Percentiles rank a stretch among this genome's conserved stretches.
Evolutionary conservation across 2,113 vertebrate species (phyloP).

Genomic region (Cyprichromis sp.): DNA sequence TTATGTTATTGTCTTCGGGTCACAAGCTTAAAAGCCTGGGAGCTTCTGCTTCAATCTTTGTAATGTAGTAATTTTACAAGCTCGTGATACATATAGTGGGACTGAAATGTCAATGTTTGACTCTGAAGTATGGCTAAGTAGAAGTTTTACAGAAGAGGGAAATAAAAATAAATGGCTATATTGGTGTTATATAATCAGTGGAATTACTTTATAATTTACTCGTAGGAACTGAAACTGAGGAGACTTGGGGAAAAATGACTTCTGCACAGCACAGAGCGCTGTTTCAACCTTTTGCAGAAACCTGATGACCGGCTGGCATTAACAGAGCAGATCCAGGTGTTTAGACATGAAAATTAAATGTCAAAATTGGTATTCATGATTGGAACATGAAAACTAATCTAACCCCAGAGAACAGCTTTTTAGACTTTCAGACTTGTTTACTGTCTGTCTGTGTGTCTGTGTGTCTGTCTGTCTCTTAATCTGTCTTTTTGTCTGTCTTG

Average conservation of each 20-base stretch:
- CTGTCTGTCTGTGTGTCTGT: slow-evolving; percentile 10
- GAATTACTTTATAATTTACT: background rate
- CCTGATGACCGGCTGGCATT: background rate
- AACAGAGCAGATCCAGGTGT: background rate
- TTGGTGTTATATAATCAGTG: background rate
- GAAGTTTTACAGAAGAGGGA: background rate
- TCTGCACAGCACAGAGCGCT: background rate
- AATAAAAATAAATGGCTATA: background rate
- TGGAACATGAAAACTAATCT: background rate
- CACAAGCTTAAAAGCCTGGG: background rate
- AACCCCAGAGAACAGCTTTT: background rate
- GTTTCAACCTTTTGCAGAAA: background rate
- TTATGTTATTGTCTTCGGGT: background rate
- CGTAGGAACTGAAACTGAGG: background rate
- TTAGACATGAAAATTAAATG: background rate
- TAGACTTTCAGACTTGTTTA: background rate
- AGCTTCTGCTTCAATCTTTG: background rate
- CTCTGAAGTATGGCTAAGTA: background rate
- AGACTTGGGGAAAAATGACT: background rate
- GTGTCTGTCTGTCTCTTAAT: slow-evolving; percentile 31
- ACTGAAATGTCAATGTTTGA: background rate
- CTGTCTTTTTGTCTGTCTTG: slow-evolving; percentile 49
- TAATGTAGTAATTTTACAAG: background rate
- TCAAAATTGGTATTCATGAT: background rate
- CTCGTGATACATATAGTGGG: background rate